These are phyloP conservation scores for Sylvilagus bachmani DNA, from an alignment of 2,113 vertebrate genomes.

Conservation along the genomic window DNA sequence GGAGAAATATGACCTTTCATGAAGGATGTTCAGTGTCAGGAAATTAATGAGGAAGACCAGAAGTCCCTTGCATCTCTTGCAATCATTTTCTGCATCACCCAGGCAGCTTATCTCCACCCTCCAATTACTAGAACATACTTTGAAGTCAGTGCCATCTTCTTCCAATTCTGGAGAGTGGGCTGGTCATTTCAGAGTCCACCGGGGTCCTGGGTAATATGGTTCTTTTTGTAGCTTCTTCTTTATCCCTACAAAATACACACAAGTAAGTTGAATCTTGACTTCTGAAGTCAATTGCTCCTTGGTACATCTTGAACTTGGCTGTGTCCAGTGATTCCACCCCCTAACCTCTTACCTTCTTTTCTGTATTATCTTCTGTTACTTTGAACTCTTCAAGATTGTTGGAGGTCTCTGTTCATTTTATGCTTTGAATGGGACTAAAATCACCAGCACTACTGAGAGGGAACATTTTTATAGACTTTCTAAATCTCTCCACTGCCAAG, in stretches of 20 bases:
- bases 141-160: not conserved
- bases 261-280: not conserved
- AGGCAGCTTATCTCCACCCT: not conserved
- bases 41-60: not conserved
- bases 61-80: not conserved
- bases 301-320: slow-evolving; percentile 39
- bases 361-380: slow-evolving; percentile 71
- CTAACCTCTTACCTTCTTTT: slow-evolving; percentile 37
- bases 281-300: slow-evolving; percentile 14
- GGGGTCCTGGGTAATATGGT: not conserved
- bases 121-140: not conserved
- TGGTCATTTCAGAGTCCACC: slow-evolving; percentile 21
- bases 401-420: slow-evolving; percentile 74
- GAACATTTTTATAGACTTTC: slow-evolving; percentile 78
- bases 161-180: not conserved
- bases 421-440: slow-evolving; percentile 72
- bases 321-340: not conserved
- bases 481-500: slow-evolving; percentile 71
- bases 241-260: slow-evolving; percentile 40
- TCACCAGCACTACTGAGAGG: slow-evolving; percentile 70
- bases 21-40: not conserved
- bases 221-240: slow-evolving; percentile 29
- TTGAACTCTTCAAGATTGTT: slow-evolving; percentile 67
- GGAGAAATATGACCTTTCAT: slow-evolving; percentile 64
- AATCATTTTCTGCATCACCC: not conserved